Base-by-base conservation (phyloP, 37 sponge, comb jelly and placozoan species). In the Eunapius fragilis region DNA sequence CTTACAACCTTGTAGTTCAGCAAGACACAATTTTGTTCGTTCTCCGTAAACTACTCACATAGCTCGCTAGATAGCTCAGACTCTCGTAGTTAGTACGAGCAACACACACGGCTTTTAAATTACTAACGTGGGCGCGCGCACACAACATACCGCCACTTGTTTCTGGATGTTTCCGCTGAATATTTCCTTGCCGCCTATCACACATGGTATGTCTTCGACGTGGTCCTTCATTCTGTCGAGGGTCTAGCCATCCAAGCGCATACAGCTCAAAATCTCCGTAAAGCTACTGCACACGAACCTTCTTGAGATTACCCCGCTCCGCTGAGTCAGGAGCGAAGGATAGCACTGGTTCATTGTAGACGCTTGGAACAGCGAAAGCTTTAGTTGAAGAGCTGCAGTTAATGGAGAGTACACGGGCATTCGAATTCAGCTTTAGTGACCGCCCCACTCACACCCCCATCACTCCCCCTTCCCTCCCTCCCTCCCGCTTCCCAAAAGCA, bases 171-270 rank as follows among this genome's bases (percentile, higher is more conserved):
- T 79, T 0, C 94, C 99, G 12, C 96, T 94, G 68, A 75, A 85
- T 33, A 93, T 79, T 81, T 93, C 93, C 74, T 93, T 86, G 4
- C 99, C 99, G 33, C 94, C 94, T 35, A 98, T 84, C 30, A 98
- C 92, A 75, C 89, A 87, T 0, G 99, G 97, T n/a, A 98, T 93
- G 50, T 94, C 93, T 45, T 87, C 86, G 25, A 92, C 87, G 25
- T 75, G 31, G 6, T 67, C 74, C 25, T 86, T 86, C 82, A 95
- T 68, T 47, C 79, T 73, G 19, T 80, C 80, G 7, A 97, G 80
- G 0, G 94, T 87, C 96, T 97, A 58, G 13, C 23, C 12, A 67
- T 13, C 28, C 37, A 80, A 67, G 23, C 26, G 3, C n/a, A n/a
- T n/a, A n/a, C n/a, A n/a, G n/a, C n/a, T n/a, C n/a, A n/a, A n/a